These are phyloP conservation scores for Trachelus troglodyta DNA, from an alignment of 2,888 invertebrate species.

Conservation along the genomic window DNA sequence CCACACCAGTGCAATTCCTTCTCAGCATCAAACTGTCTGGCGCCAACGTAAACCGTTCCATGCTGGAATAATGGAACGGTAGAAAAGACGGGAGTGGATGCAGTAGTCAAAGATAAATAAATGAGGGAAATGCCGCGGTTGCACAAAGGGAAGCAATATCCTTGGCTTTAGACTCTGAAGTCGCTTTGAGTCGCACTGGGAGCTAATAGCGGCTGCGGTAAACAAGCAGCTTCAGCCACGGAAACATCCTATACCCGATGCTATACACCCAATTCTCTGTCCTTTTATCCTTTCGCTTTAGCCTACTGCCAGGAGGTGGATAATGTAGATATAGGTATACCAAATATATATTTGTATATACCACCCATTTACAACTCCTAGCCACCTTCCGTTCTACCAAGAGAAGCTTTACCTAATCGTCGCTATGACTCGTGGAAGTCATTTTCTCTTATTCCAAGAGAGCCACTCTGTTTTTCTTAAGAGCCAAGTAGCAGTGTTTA, in stretches of 20 bases:
- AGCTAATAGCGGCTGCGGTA: slow-evolving; percentile 56
- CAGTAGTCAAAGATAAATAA: slow-evolving; percentile 58
- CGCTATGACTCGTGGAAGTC: not conserved
- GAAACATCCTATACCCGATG: slow-evolving; percentile 39
- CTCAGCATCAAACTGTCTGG: slow-evolving; percentile 17
- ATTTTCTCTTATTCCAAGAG: not conserved
- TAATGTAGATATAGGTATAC: not conserved
- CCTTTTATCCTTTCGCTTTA: slow-evolving; percentile 14
- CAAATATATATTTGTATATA: too few species aligned
- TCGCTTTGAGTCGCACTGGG: slow-evolving; percentile 30
- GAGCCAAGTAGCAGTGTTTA: not conserved
- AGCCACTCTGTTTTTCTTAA: not conserved
- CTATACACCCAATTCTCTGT: not conserved
- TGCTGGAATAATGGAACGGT: slow-evolving; percentile 45
- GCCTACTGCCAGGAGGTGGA: slow-evolving; percentile 3
- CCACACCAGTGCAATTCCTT: not conserved
- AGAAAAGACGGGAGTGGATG: slow-evolving; percentile 27
- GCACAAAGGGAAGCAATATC: slow-evolving; percentile 60
- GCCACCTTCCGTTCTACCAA: not conserved
- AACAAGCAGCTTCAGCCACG: slow-evolving; percentile 53
- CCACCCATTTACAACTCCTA: not conserved
- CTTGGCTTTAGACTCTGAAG: slow-evolving; percentile 41
- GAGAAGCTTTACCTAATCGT: not conserved
- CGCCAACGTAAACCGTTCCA: slow-evolving; percentile 47
- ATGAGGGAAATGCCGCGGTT: slow-evolving; percentile 52